phyloP scores from a whole-genome alignment of 1,140 invertebrate species.

The Lordiphosa stackelbergi region DNA sequence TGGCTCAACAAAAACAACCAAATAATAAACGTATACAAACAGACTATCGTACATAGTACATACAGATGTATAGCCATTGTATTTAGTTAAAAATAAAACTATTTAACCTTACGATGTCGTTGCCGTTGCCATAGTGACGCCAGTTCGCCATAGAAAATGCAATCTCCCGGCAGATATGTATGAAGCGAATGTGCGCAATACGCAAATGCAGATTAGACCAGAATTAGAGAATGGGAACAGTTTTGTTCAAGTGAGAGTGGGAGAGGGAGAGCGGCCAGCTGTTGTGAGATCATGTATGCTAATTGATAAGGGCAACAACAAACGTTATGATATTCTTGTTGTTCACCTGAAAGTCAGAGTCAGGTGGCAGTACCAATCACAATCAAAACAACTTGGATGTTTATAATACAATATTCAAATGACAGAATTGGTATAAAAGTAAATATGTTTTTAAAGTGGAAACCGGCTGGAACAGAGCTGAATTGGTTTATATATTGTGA shows the following conservation, averaged over 20 bases:
- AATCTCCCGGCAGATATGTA: conserved; percentile 24
- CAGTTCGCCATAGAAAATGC: conserved; percentile 26
- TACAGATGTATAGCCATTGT: conserved; percentile 14
- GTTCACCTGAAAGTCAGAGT: conserved; percentile 16
- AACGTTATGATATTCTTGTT: conserved; percentile 15
- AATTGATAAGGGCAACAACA: conserved; percentile 42
- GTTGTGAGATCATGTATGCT: conserved; percentile 29
- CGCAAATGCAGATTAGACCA: conserved; percentile 10
- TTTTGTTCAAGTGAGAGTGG: conserved; percentile 10
- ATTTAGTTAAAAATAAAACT: conserved; percentile 62
- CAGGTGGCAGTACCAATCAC: conserved; percentile 32
- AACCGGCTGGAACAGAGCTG: conserved; percentile 30
- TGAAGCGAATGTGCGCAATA: conserved; percentile 29
- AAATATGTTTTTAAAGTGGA: conserved; percentile 24
- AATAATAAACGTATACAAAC: conserved; percentile 15
- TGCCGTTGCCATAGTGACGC: conserved; percentile 51
- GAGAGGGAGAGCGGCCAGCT: conserved; percentile 29
- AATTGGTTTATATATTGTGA: conserved; percentile 12
- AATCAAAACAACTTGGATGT: conserved; percentile 19
- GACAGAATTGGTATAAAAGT: conserved; percentile 20
- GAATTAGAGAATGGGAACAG: conserved; percentile 9
- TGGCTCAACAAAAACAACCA: conserved; percentile 29
- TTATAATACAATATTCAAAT: conserved; percentile 42
- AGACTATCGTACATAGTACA: not conserved
- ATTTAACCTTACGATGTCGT: conserved; percentile 61